Evolutionary conservation across 2,113 vertebrate genomes (phyloP).

Genomic region (Anoplopoma fimbria): DNA sequence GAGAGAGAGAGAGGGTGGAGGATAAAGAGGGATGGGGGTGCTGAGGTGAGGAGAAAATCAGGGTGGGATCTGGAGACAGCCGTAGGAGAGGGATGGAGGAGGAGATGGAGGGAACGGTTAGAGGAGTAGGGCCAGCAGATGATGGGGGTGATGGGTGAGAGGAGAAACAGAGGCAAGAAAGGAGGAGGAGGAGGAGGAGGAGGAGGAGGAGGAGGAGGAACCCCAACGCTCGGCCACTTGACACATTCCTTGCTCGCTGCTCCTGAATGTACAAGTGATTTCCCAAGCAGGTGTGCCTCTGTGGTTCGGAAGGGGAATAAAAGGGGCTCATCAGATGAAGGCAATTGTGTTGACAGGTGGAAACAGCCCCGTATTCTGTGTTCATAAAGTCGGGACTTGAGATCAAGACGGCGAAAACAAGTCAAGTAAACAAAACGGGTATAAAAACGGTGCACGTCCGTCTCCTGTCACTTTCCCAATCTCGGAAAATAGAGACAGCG

Average conservation of each 20-base stretch:
- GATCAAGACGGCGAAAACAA: conserved; percentile 27
- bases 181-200: conserved; percentile 2
- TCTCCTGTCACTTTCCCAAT: conserved; percentile 70
- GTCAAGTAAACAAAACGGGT: not conserved
- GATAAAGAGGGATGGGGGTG: not conserved
- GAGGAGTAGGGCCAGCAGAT: not conserved
- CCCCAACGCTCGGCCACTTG: conserved; percentile 20
- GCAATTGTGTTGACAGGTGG: conserved; percentile 35
- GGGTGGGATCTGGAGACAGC: conserved; percentile 66
- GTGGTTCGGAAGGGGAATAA: conserved; percentile 23
- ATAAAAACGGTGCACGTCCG: conserved; percentile 31
- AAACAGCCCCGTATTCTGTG: conserved; percentile 20
- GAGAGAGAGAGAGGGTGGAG: not conserved
- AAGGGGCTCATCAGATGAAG: conserved; percentile 14
- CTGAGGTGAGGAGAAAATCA: conserved; percentile 45
- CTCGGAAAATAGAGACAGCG: conserved; percentile 36
- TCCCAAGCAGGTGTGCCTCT: conserved; percentile 42
- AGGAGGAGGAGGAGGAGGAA: conserved; percentile 35
- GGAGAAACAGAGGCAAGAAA: not conserved
- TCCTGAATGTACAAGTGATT: conserved; percentile 21
- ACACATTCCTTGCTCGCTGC: conserved; percentile 35
- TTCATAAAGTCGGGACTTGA: not conserved
- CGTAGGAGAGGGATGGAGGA: conserved; percentile 25
- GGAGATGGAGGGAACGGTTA: conserved; percentile 1
- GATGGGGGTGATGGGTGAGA: not conserved